Evolutionary conservation across 2,113 vertebrate genomes (phyloP).

Genomic region (Aphyosemion australe): DNA sequence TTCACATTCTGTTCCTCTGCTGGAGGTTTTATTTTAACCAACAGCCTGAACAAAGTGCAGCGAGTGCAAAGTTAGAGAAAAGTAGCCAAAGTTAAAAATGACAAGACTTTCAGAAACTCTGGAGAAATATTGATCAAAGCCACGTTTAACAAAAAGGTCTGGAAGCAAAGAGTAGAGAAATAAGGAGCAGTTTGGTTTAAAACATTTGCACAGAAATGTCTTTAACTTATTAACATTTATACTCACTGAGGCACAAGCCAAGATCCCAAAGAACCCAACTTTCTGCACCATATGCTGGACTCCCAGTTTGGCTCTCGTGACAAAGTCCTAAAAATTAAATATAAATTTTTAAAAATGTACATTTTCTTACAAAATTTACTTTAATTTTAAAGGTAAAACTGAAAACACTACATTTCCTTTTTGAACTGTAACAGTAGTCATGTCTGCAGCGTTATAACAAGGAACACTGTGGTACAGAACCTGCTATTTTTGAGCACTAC

Average conservation of each 20-base stretch:
- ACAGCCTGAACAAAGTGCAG: no score
- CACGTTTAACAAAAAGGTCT: not conserved
- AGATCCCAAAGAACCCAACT: constrained; percentile 98
- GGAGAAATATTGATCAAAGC: not conserved
- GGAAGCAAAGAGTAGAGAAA: not conserved
- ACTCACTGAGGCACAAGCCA: constrained; percentile 98
- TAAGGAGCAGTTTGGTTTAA: not conserved
- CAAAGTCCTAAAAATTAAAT: constrained; percentile 86
- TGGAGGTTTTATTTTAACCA: not conserved
- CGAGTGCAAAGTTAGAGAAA: no score
- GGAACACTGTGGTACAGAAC: constrained; percentile 7
- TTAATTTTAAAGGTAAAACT: no score
- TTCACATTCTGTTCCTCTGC: not conserved
- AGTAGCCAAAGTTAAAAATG: no score
- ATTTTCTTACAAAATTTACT: not conserved
- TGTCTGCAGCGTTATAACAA: constrained; percentile 18
- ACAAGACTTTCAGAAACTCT: not conserved
- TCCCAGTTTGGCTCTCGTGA: constrained; percentile 90
- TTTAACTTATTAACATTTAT: not conserved
- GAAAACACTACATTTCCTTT: no score
- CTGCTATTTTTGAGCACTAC: constrained; percentile 21
- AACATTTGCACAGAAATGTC: not conserved
- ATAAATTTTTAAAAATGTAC: not conserved
- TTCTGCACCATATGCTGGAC: constrained; percentile 97
- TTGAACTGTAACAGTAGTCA: no score